A percentile compares a stretch with the other conserved stretches of the same genome.
These are phyloP conservation scores for Phenganax stokvisi DNA, from an alignment of 92 coral and sea anemone species.

Conservation along the genomic window DNA sequence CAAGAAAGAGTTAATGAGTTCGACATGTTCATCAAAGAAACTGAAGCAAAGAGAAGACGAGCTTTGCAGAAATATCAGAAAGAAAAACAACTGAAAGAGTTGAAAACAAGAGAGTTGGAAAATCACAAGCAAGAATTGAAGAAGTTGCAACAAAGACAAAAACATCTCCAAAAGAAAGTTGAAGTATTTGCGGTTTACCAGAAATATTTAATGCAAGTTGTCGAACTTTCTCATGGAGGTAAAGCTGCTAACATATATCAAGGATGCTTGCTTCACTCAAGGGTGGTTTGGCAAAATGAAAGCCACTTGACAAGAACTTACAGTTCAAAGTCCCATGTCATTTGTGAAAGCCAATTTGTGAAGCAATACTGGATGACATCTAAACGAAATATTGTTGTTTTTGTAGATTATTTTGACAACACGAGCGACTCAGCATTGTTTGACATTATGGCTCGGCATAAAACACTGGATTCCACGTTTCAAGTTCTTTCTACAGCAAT, in stretches of 20 bases:
- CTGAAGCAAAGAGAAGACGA: constrained; percentile 82
- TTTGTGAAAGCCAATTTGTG: not conserved
- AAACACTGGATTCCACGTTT: constrained; percentile 82
- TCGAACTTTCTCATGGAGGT: constrained; percentile 92
- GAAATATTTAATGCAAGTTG: constrained; percentile 69
- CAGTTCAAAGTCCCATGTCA: not conserved
- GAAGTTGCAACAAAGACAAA: constrained; percentile 57
- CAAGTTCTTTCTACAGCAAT: constrained; percentile 70
- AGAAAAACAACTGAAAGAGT: constrained; percentile 70
- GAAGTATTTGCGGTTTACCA: constrained; percentile 72
- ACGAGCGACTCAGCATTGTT: constrained; percentile 86
- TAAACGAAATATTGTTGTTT: not conserved
- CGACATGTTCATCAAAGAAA: constrained; percentile 95
- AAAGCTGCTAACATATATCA: not conserved
- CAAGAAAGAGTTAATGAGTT: constrained; percentile 83
- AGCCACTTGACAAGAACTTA: not conserved
- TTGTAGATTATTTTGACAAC: constrained; percentile 72
- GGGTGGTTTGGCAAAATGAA: too few species aligned
- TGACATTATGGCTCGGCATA: constrained; percentile 91
- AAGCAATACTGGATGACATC: not conserved
- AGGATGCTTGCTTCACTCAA: not conserved
- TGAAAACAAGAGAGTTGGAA: constrained; percentile 64
- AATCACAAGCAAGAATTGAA: constrained; percentile 56
- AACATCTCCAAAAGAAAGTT: constrained; percentile 59
- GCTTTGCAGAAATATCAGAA: constrained; percentile 92